Evolutionary conservation across 1,140 invertebrate species (phyloP), one percentile per base, ranked within the genome.

Genomic region (Diprion similis): DNA sequence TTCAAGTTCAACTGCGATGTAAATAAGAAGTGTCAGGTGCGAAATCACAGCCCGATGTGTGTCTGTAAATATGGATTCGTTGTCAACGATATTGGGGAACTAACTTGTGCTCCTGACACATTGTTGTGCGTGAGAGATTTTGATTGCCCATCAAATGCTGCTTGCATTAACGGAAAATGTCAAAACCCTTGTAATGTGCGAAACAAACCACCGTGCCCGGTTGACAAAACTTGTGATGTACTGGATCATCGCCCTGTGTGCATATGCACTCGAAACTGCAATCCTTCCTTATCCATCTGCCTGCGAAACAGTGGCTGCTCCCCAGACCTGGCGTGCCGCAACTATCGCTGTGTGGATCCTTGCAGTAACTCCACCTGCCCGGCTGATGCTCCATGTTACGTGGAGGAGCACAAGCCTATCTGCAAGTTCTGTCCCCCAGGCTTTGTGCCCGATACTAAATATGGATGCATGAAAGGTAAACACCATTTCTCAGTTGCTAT

Each of bases 391-490:
- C 95, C 95, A 81, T 97, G 95, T 90, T 94, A 93, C 89, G 95
- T 96, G 79, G 94, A 96, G 92, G 95, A 96, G 89, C 95, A 97
- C 90, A 95, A 94, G 89, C 93, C 95, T 78, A 93, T 95, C 86
- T 97, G 96, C 94, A 96, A 96, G 92, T 96, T 96, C 92, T 97
- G 96, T 92, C 95, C 95, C 83, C 91, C 90, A 88, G 95, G 95
- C 91, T 96, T 94, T 91, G 92, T 93, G 90, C 91, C 94, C 88
- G 95, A 96, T 89, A 90, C 92, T 87, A 94, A 93, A 91, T 94
- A 94, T 91, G 95, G 95, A 94, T 97, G 95, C 91, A 92, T 95
- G 89, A 96, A 96, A 97, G 96, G 96, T 97, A 97, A 95, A 89
- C 83, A 85, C 82, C 84, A 78, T 73, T 59, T 46, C n/a, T 71